Conservation (phyloP, 2,888 invertebrate species). For the Diabrotica balteata region DNA sequence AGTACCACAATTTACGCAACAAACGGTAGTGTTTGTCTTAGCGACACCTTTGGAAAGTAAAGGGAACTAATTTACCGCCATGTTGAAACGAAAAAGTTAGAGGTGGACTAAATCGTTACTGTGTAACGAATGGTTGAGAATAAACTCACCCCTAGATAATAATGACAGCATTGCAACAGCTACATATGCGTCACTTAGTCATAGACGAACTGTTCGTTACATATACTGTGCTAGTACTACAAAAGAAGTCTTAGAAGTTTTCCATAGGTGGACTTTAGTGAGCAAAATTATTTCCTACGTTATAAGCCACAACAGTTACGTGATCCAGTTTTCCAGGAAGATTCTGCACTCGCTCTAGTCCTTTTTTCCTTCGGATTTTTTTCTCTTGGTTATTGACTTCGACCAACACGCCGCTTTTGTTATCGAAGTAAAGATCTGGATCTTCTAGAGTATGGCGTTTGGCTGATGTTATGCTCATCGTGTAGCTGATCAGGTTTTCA, state of each 20-base stretch:
- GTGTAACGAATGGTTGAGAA: too few relatives aligned
- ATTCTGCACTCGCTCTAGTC: constrained; percentile 73
- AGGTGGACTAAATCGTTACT: too few relatives aligned
- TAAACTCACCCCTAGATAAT: too few relatives aligned
- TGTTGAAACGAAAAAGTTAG: too few relatives aligned
- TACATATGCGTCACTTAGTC: too few relatives aligned
- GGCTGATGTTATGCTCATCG: constrained; percentile 79
- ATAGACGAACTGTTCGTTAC: too few relatives aligned
- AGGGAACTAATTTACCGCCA: too few relatives aligned
- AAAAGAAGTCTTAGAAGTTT: not conserved
- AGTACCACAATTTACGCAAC: too few relatives aligned
- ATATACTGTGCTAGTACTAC: too few relatives aligned
- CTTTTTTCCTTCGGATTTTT: constrained; percentile 70
- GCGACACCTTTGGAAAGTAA: too few relatives aligned
- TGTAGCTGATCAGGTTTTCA: constrained; percentile 78
- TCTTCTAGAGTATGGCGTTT: constrained; percentile 85
- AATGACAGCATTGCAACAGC: too few relatives aligned
- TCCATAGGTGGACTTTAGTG: not conserved
- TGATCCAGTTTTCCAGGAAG: constrained; percentile 90
- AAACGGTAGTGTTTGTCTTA: too few relatives aligned
- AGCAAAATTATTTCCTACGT: constrained; percentile 64
- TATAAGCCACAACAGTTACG: constrained; percentile 83
- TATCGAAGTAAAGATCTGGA: constrained; percentile 74
- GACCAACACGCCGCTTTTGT: constrained; percentile 64
- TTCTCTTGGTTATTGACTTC: constrained; percentile 71